phyloP scores from a whole-genome alignment of 2,113 vertebrate species.

The Willisornis vidua region DNA sequence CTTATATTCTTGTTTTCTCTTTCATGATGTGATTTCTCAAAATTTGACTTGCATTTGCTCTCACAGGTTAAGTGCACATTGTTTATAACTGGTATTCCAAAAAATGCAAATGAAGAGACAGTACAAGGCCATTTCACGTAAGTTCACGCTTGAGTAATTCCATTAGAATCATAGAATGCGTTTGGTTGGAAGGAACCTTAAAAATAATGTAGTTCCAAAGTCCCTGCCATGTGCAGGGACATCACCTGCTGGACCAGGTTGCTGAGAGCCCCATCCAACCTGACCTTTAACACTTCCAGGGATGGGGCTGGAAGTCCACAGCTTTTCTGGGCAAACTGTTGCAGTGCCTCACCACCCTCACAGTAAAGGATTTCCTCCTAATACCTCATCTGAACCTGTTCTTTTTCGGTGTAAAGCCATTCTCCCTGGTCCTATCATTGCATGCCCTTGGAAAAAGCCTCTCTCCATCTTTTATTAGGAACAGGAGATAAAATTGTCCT shows the following conservation, averaged over 20 bases:
- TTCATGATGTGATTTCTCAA: neutral
- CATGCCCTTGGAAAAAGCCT: neutral
- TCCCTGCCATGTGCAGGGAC: neutral
- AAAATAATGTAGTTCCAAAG: neutral
- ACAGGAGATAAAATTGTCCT: neutral
- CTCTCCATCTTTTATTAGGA: neutral
- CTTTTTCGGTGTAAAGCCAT: neutral
- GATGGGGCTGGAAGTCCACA: neutral
- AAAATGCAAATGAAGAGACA: constrained; percentile 70
- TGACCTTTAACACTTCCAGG: neutral
- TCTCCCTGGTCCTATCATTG: neutral
- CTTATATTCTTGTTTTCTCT: neutral
- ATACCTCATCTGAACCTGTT: neutral
- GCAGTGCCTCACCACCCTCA: neutral
- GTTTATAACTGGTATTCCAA: constrained; percentile 87
- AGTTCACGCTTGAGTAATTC: neutral
- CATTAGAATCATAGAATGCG: neutral
- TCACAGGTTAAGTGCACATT: constrained; percentile 84
- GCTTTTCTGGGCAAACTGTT: neutral
- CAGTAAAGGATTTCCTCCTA: neutral
- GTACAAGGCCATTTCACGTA: constrained; percentile 87
- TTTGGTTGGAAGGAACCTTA: neutral
- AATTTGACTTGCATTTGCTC: neutral
- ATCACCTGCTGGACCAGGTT: neutral
- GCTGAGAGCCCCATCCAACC: neutral